Conservation (phyloP, 2,888 invertebrate genomes). For the Sipunculus nudus region DNA sequence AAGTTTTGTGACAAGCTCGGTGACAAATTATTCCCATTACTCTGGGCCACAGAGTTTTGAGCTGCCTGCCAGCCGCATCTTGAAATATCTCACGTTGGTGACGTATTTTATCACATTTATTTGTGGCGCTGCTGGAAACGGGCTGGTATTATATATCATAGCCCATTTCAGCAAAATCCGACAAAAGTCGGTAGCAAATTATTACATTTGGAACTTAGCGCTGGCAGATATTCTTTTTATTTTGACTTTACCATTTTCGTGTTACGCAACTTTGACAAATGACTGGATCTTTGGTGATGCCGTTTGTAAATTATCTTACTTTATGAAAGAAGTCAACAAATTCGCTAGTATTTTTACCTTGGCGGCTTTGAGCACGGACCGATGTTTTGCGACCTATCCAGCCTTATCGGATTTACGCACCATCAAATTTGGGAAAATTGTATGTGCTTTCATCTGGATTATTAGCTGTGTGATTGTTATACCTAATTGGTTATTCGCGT, state of each 20-base stretch:
- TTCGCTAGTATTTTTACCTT: constrained; percentile 32
- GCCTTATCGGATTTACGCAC: constrained; percentile 25
- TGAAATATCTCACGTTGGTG: too few species aligned
- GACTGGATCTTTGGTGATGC: constrained; percentile 29
- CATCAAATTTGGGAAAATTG: constrained; percentile 18
- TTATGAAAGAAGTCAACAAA: constrained; percentile 27
- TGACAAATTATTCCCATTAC: too few species aligned
- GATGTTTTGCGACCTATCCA: constrained; percentile 33
- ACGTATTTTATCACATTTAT: constrained; percentile 17
- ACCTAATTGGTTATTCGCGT: constrained; percentile 31
- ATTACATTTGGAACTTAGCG: constrained; percentile 39
- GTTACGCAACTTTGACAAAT: constrained; percentile 19
- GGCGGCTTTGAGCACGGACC: constrained; percentile 30
- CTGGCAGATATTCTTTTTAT: constrained; percentile 34
- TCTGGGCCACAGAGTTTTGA: too few species aligned
- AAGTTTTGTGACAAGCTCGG: too few species aligned
- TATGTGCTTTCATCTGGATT: constrained; percentile 32
- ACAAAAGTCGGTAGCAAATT: constrained; percentile 23
- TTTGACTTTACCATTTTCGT: constrained; percentile 31
- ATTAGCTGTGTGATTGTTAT: constrained; percentile 15
- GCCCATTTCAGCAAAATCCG: constrained; percentile 19
- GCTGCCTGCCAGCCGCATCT: too few species aligned
- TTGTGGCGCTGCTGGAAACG: constrained; percentile 17
- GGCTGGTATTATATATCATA: constrained; percentile 22
- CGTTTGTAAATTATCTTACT: constrained; percentile 23